Base-by-base conservation (phyloP, 2,797 vertebrate genomes). In the Acestrorhynchus altus region DNA sequence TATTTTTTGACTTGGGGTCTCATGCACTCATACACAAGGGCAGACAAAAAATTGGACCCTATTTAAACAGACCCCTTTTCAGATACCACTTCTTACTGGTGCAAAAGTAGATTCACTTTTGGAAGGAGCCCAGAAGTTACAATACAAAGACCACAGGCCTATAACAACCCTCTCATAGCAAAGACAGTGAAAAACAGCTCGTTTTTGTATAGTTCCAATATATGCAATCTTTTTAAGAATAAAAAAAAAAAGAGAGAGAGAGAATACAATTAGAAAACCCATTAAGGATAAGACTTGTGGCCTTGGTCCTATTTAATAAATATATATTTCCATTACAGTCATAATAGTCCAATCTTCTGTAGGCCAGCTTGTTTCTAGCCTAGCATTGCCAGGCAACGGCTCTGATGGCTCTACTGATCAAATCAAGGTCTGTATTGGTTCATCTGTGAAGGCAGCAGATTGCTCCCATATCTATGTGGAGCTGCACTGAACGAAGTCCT, bases 401-500 rank as follows among this genome's bases (percentile, higher is more conserved):
- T 39, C 35, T 11, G 28, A 16, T 20, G 16, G 31, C 26, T 39
- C 35, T 11, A 22, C 16, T 20, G 28, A n/a, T 22, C 8, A 89
- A 88, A 83, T 95, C 92, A 96, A 0, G 95, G 95, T 85, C 86
- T 88, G 85, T 94, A 92, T 9, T 93, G 95, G 85, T 86, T 83
- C 82, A 90, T 89, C 83, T 93, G 93, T 18, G 93, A 91, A 86
- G 88, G 7, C 35, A 73, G 82, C 85, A 84, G 88, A 56, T 63
- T 93, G 92, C 85, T 47, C 65, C 93, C 93, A 1, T 94, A 96
- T 86, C 90, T 91, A 71, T 91, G 90, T 0, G 96, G 94, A 18
- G 88, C 82, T 65, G 91, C 89, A 81, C 90, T 88, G 49, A 93
- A 93, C 12, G 92, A 90, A 94, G 95, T 97, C 83, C 96, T 95